Base-by-base conservation (phyloP, 2,113 vertebrate genomes). In the Casuarius casuarius region DNA sequence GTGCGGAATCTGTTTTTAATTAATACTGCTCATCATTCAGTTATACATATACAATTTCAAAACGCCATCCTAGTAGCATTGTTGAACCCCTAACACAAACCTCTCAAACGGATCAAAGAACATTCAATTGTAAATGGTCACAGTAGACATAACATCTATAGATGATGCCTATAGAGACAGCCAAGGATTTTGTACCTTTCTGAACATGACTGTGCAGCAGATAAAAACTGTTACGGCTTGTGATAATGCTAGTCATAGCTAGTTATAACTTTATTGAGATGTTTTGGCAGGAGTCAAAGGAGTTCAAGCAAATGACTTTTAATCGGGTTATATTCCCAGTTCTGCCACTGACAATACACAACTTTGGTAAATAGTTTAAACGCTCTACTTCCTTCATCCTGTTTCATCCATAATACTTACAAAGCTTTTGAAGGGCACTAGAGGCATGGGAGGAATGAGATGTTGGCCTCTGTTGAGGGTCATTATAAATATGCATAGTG, bases 221-320 rank as follows among this genome's bases (percentile, higher is more conserved):
- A 95, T 95, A 97, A 93, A 84, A 88, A 84, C 84, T 91, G 59
- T 61, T 90, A 89, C 92, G 80, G 84, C 89, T 95, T 1, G 0
- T 85, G 81, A 89, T 89, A 90, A 71, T 67, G 87, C 89, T 89
- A 94, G 84, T 70, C 91, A 86, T 75, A 88, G 95, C 91, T 95
- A 95, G 96, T 96, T 95, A 94, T 96, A 97, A 94, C 94, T 96
- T 95, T 67, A 95, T 76, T 85, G 94, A 96, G 74, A 94, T 63
- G 54, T 73, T 97, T 28, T 94, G 82, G 89, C 87, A 94, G 88
- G 59, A 94, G 48, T 28, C 82, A 91, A 90, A 85, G 87, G 87
- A 49, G 9, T 61, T 77, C 84, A 93, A 88, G 94, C 79, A 91
- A 94, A 90, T 68, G 87, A 84, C 76, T 75, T 80, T 46, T 74